Evolutionary conservation across 2,888 invertebrate species (phyloP).

Genomic region (Drosophila gaucha): DNA sequence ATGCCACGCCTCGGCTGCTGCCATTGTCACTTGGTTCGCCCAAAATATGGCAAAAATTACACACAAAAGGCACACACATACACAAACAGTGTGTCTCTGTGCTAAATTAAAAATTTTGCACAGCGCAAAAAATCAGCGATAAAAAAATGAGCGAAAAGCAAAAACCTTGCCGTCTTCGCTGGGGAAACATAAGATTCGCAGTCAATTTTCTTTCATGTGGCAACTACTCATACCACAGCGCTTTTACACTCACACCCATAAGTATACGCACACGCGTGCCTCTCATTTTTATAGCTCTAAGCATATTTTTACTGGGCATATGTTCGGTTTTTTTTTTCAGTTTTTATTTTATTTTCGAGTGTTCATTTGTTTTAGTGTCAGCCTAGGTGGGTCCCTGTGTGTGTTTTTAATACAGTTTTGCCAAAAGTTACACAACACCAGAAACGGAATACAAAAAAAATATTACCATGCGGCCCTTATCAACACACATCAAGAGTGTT

Average conservation of each 20-base stretch:
- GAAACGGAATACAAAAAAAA: slow-evolving; percentile 45
- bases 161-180: slow-evolving; percentile 26
- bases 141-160: slow-evolving; percentile 28
- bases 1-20: slow-evolving; percentile 32
- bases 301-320: slow-evolving; percentile 60
- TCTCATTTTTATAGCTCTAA: slow-evolving; percentile 52
- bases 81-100: slow-evolving; percentile 8
- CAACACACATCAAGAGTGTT: slow-evolving; percentile 67
- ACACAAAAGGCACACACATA: slow-evolving; percentile 15
- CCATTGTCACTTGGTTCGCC: slow-evolving; percentile 45
- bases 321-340: background rate
- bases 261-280: slow-evolving; percentile 22
- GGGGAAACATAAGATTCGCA: slow-evolving; percentile 70
- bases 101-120: slow-evolving; percentile 62
- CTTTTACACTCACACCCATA: slow-evolving; percentile 9
- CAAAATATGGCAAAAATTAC: slow-evolving; percentile 36
- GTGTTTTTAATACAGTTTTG: slow-evolving; percentile 65
- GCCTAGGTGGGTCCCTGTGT: slow-evolving; percentile 22
- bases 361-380: slow-evolving; percentile 23
- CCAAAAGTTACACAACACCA: slow-evolving; percentile 36
- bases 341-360: slow-evolving; percentile 9
- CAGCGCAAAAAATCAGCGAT: slow-evolving; percentile 48
- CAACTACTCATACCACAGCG: slow-evolving; percentile 24
- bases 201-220: slow-evolving; percentile 76
- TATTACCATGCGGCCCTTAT: slow-evolving; percentile 68